Evolutionary conservation across 2,797 vertebrate species (phyloP).

Genomic region (Diglossa cyanea): DNA sequence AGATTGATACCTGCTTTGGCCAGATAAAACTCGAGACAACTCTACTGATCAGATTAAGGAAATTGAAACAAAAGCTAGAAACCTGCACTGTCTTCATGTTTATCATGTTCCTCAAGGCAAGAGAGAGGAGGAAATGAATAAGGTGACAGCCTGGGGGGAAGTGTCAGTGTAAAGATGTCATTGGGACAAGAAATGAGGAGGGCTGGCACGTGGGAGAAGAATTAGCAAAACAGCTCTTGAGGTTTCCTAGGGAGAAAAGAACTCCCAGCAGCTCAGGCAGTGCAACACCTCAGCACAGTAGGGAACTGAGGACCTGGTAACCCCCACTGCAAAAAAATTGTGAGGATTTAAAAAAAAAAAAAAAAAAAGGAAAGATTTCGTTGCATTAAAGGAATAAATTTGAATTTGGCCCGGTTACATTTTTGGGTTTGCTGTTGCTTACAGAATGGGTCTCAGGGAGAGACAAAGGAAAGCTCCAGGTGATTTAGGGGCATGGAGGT

Average conservation of each 20-base stretch:
- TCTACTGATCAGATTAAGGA: not conserved
- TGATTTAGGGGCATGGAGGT: not conserved
- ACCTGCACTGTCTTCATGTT: not conserved
- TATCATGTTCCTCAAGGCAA: not conserved
- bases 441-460: not conserved
- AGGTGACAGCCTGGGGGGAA: not conserved
- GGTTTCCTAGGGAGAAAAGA: not conserved
- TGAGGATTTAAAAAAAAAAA: not conserved
- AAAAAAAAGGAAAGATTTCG: not conserved
- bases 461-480: not conserved
- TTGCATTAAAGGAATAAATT: not conserved
- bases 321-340: not conserved
- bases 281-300: not conserved
- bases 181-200: not conserved
- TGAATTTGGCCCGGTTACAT: rapidly evolving
- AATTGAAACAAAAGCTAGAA: not conserved
- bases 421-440: rapidly evolving
- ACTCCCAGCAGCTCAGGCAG: not conserved
- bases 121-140: not conserved
- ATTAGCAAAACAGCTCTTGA: not conserved
- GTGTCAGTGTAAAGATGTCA: not conserved
- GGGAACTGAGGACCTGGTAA: not conserved
- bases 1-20: not conserved
- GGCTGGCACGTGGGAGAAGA: not conserved
- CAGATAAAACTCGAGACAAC: not conserved